phyloP scores from a whole-genome alignment of 92 coral and sea anemone genomes.

The Zoanthus gigantus region DNA sequence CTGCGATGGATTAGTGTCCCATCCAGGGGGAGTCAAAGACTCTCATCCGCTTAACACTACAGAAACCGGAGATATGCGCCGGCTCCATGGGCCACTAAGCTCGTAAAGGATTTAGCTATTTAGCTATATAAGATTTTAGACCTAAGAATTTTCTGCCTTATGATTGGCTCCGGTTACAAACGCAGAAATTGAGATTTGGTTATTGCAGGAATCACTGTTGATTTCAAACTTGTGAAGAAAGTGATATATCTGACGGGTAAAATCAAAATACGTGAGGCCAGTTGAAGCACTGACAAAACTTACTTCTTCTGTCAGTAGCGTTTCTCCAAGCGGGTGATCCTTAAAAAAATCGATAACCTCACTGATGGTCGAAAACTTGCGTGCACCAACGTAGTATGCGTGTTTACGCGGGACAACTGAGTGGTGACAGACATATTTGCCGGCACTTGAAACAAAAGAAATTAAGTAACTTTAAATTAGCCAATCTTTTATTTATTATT shows the following conservation, averaged over 20 bases:
- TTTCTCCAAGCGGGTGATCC: slow-evolving; percentile 90
- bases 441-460: slow-evolving; percentile 64
- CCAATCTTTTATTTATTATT: neutral
- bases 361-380: slow-evolving; percentile 79
- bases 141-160: too few species aligned
- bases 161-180: too few species aligned
- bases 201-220: too few species aligned
- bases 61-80: too few species aligned
- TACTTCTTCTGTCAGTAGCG: slow-evolving; percentile 88
- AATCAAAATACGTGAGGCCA: neutral
- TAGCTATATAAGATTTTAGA: neutral
- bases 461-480: neutral
- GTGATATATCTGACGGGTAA: neutral
- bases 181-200: too few species aligned
- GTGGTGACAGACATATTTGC: slow-evolving; percentile 96
- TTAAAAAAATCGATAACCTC: slow-evolving; percentile 84
- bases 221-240: neutral
- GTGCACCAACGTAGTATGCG: slow-evolving; percentile 84
- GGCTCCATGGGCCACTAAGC: too few species aligned
- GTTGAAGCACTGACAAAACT: neutral
- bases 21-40: too few species aligned
- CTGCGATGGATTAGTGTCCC: too few species aligned
- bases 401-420: slow-evolving; percentile 84
- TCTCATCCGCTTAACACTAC: too few species aligned
- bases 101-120: too few species aligned